Conservation (phyloP, 2,888 invertebrate genomes). For the Tubulanus polymorphus region DNA sequence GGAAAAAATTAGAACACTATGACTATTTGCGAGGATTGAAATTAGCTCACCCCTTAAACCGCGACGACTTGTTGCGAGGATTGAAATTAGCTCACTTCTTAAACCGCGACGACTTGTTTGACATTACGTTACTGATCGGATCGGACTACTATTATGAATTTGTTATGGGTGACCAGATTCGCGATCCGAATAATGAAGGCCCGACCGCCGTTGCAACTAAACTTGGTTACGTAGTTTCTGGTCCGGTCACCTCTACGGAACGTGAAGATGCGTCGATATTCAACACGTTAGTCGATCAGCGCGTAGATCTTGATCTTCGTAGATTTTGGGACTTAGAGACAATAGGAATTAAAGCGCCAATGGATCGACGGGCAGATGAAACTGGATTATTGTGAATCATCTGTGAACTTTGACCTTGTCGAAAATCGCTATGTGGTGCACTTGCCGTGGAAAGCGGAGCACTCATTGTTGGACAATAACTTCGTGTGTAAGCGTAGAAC, state of each 20-base stretch:
- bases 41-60: constrained; percentile 13
- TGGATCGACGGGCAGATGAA: no score
- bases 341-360: not conserved
- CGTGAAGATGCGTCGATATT: not conserved
- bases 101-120: no score
- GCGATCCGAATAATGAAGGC: constrained; percentile 19
- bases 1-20: not conserved
- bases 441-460: constrained; percentile 16
- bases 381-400: no score
- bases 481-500: no score
- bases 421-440: constrained; percentile 15
- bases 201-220: constrained; percentile 18
- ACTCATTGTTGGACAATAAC: constrained; percentile 9
- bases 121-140: constrained; percentile 15
- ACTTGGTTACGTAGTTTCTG: constrained; percentile 16
- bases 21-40: constrained; percentile 11
- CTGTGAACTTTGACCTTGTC: no score
- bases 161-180: constrained; percentile 11
- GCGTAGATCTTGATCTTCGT: constrained; percentile 6
- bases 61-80: constrained; percentile 8
- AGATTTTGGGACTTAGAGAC: not conserved
- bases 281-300: constrained; percentile 8
- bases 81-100: constrained; percentile 16
- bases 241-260: constrained; percentile 1
- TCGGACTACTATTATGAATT: constrained; percentile 20